phyloP scores from a whole-genome alignment of 2,113 vertebrate genomes.

The Sylvilagus bachmani region DNA sequence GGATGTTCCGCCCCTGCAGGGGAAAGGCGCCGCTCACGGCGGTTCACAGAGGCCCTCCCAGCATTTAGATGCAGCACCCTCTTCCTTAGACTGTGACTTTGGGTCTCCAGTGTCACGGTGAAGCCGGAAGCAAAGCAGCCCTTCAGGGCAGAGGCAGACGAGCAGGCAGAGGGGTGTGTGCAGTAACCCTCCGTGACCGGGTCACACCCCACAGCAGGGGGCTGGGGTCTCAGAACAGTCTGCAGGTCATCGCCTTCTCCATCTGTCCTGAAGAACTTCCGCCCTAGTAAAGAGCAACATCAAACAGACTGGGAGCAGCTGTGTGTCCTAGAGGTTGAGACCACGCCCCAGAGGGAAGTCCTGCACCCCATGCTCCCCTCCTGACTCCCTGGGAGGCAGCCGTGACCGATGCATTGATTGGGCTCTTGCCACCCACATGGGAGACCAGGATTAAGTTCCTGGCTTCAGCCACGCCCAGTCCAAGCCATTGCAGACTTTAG shows the following conservation, averaged over 20 bases:
- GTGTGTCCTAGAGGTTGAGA: no score
- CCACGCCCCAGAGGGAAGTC: no score
- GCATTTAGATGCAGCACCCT: neutral
- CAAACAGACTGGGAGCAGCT: neutral
- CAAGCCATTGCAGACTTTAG: no score
- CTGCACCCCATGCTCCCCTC: no score
- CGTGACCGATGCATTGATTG: no score
- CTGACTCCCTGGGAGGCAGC: no score
- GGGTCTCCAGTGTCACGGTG: neutral
- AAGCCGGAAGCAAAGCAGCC: neutral
- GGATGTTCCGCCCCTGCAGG: neutral
- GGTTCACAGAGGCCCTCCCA: neutral
- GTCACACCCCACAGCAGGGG: no score
- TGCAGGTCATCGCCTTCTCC: rapidly evolving
- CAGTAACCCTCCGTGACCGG: neutral
- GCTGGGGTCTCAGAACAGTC: neutral
- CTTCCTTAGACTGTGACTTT: no score
- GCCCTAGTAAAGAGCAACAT: rapidly evolving
- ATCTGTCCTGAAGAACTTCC: neutral
- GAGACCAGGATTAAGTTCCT: no score
- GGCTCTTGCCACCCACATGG: no score
- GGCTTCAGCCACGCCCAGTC: no score
- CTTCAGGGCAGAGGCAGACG: neutral
- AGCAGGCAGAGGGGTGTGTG: neutral
- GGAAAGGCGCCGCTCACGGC: neutral